Percentiles rank a stretch among this genome's conserved stretches.
phyloP scores from a whole-genome alignment of 2,113 vertebrate species.

The Sebastes fasciatus region DNA sequence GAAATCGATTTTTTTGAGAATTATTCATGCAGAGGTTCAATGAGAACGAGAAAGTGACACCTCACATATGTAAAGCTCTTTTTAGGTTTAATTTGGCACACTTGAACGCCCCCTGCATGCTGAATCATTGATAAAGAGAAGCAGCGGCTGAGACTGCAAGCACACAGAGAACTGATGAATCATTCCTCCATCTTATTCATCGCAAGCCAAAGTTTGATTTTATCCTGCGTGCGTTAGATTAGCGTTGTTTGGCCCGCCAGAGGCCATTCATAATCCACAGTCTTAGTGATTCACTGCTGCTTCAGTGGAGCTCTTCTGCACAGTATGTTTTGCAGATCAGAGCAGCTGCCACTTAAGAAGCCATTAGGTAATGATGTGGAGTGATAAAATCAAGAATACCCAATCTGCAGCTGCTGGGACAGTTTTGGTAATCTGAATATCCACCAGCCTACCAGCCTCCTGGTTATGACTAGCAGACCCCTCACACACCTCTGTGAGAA shows the following conservation, averaged over 20 bases:
- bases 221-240: conserved; percentile 17
- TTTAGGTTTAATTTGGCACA: not conserved
- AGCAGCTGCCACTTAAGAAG: conserved; percentile 63
- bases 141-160: not conserved
- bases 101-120: not conserved
- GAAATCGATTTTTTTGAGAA: not conserved
- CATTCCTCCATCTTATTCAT: conserved; percentile 32
- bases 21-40: conserved; percentile 1
- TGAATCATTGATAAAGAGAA: conserved; percentile 11
- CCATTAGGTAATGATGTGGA: conserved; percentile 49
- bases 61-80: not conserved
- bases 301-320: conserved; percentile 39
- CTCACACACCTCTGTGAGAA: conserved; percentile 19
- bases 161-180: conserved; percentile 31
- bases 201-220: conserved; percentile 37
- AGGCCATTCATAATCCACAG: conserved; percentile 32
- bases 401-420: conserved; percentile 26
- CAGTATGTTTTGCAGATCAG: conserved; percentile 44
- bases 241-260: conserved; percentile 17
- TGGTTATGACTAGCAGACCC: conserved; percentile 6
- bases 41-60: not conserved
- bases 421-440: conserved; percentile 12
- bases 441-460: conserved; percentile 17
- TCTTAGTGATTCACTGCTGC: conserved; percentile 37
- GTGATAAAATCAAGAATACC: conserved; percentile 29